These are phyloP conservation scores for Onthophagus sagittarius DNA, from an alignment of 2,888 invertebrate genomes.

Conservation along the genomic window DNA sequence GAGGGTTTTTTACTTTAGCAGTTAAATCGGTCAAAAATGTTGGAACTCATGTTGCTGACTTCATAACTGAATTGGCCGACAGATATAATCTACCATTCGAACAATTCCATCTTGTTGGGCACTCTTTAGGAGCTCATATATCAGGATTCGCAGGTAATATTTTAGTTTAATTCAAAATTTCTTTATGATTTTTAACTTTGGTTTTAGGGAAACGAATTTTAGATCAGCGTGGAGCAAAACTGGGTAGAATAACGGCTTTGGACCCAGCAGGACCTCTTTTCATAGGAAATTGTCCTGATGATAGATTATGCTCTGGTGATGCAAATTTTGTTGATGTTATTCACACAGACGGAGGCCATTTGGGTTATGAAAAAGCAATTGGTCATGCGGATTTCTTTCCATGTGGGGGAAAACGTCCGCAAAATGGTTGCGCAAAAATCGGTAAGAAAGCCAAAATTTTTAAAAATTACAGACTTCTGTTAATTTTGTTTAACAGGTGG, in stretches of 20 bases:
- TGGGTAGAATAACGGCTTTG: constrained; percentile 27
- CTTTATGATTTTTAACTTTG: not conserved
- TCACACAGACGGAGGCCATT: constrained; percentile 62
- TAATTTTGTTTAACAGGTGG: constrained; percentile 48
- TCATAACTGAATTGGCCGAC: constrained; percentile 27
- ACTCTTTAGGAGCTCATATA: constrained; percentile 42
- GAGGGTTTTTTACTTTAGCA: constrained; percentile 7
- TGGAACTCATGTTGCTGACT: constrained; percentile 34
- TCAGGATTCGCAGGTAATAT: constrained; percentile 38
- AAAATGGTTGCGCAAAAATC: constrained; percentile 58
- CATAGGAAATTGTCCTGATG: constrained; percentile 42
- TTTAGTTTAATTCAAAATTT: not conserved
- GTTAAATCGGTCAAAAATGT: constrained; percentile 33
- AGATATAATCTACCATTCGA: constrained; percentile 21
- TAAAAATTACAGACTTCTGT: not conserved
- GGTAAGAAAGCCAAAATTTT: not conserved
- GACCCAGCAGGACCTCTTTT: constrained; percentile 66
- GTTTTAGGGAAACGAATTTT: constrained; percentile 19
- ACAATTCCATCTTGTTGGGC: constrained; percentile 40
- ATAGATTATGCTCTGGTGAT: constrained; percentile 59
- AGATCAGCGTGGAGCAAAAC: not conserved
- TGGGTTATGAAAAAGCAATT: constrained; percentile 57
- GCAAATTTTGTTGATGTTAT: constrained; percentile 68
- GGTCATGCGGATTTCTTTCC: constrained; percentile 71
- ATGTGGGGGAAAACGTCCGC: constrained; percentile 59